Percentiles rank a stretch among this genome's conserved stretches.
These are phyloP conservation scores for Ypsolopha scabrella DNA, from an alignment of 2,888 invertebrate species.

Conservation along the genomic window DNA sequence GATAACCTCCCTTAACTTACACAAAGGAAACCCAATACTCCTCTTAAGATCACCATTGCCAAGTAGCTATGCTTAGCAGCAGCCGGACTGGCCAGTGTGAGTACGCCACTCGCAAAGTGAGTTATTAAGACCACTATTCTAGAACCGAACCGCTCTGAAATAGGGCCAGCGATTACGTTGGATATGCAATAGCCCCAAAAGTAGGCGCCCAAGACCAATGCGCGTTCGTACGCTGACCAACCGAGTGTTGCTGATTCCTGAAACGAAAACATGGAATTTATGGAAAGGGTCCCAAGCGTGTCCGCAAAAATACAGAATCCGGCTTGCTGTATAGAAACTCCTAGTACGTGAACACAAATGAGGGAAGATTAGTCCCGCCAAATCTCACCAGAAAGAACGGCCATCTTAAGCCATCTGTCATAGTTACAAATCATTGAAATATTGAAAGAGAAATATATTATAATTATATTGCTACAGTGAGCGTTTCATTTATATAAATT, in stretches of 20 bases:
- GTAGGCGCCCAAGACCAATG: slow-evolving; percentile 63
- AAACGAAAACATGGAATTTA: background rate
- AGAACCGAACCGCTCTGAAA: slow-evolving; percentile 63
- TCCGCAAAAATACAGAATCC: too few relatives aligned
- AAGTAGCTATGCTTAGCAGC: slow-evolving; percentile 53
- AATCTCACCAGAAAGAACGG: too few relatives aligned
- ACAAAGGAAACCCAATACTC: slow-evolving; percentile 60
- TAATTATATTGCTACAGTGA: too few relatives aligned
- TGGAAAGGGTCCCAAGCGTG: too few relatives aligned
- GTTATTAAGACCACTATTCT: slow-evolving; percentile 49
- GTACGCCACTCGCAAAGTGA: slow-evolving; percentile 33
- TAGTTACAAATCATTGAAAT: too few relatives aligned
- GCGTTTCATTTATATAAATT: too few relatives aligned
- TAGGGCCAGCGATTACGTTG: slow-evolving; percentile 59
- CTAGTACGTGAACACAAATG: too few relatives aligned
- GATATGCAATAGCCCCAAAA: slow-evolving; percentile 71
- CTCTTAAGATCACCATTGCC: slow-evolving; percentile 49
- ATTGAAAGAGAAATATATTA: too few relatives aligned
- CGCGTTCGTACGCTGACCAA: slow-evolving; percentile 65
- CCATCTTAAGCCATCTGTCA: too few relatives aligned
- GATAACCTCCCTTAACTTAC: too few relatives aligned
- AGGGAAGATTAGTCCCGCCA: too few relatives aligned
- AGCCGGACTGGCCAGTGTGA: slow-evolving; percentile 61
- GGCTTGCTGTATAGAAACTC: too few relatives aligned
- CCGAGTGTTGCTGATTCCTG: slow-evolving; percentile 13